These are phyloP conservation scores for Pelobates fuscus DNA, from an alignment of 2,113 vertebrate species.

Conservation along the genomic window DNA sequence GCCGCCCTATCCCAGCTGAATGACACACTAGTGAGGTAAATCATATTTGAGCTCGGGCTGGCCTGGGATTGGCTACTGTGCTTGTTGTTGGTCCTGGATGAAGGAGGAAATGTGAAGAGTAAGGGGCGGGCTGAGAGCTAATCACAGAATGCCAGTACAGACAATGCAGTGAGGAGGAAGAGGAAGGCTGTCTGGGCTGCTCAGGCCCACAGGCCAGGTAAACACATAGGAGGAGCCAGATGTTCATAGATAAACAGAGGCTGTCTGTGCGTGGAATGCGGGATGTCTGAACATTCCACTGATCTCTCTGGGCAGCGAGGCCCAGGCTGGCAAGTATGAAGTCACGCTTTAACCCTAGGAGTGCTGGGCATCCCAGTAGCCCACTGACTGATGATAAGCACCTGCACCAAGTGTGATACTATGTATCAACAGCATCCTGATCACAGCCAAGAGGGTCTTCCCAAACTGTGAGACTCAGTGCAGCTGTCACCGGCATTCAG, in stretches of 20 bases:
- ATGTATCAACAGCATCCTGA: no score
- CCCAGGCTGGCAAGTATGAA: neutral
- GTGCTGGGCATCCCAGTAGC: neutral
- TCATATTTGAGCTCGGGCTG: no score
- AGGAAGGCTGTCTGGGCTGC: neutral
- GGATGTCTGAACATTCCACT: neutral
- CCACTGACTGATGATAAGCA: no score
- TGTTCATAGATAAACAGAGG: neutral
- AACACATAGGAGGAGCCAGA: neutral
- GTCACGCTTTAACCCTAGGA: neutral
- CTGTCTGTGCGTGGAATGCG: neutral
- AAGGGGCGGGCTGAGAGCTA: neutral
- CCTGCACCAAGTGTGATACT: no score
- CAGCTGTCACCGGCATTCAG: no score
- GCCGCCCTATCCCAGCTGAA: no score
- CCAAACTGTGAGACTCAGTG: no score
- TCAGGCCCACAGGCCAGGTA: conserved; percentile 15
- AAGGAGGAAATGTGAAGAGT: conserved; percentile 23
- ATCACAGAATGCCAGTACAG: neutral
- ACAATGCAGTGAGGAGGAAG: neutral
- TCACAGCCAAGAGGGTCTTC: no score
- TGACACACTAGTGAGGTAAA: no score
- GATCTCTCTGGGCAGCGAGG: neutral
- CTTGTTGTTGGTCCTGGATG: conserved; percentile 3
- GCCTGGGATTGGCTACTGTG: neutral